phyloP scores from a whole-genome alignment of 2,888 invertebrate species.

The Anarsia innoxiella region DNA sequence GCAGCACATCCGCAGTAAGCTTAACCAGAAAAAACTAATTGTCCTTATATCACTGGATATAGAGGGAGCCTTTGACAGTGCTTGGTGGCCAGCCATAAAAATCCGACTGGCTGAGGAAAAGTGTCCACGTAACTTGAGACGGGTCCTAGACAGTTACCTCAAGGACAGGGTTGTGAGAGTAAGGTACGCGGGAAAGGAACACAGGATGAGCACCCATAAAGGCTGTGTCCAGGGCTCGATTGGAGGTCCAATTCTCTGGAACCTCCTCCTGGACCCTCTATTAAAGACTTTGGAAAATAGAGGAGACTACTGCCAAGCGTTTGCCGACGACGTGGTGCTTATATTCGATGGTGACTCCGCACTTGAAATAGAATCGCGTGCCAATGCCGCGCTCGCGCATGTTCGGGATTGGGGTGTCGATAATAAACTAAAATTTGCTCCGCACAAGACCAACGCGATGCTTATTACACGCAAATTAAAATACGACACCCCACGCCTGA shows the following conservation, averaged over 20 bases:
- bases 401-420: constrained; percentile 6
- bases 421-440: background rate
- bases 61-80: constrained; percentile 10
- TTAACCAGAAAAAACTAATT: background rate
- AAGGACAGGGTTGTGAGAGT: constrained; percentile 2
- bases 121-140: constrained; percentile 3
- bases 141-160: constrained; percentile 5
- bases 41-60: constrained; percentile 3
- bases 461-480: constrained; percentile 2
- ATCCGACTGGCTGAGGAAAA: constrained; percentile 1
- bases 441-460: background rate
- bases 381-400: constrained; percentile 8
- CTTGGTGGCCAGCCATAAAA: constrained; percentile 11
- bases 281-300: background rate
- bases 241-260: background rate
- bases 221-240: constrained; percentile 4
- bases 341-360: constrained; percentile 7
- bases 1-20: background rate
- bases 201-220: background rate
- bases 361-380: background rate
- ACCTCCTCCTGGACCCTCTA: background rate
- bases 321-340: constrained; percentile 1
- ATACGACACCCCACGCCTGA: constrained; percentile 1
- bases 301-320: background rate
- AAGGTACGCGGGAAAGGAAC: constrained; percentile 2